Evolutionary conservation across 2,113 vertebrate species (phyloP).

Genomic region (Smithornis capensis): DNA sequence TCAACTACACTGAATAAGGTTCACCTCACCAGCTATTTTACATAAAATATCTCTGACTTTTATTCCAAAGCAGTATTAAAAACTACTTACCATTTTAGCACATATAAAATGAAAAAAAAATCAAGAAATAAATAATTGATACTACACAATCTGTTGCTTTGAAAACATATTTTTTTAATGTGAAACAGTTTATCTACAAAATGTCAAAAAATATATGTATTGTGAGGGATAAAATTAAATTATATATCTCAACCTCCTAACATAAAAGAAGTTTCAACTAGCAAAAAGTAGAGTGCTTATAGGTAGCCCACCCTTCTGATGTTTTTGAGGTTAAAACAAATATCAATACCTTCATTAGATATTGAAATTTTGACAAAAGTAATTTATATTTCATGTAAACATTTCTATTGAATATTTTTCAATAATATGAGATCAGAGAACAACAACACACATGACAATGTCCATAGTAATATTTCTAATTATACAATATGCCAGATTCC

Average conservation of each 20-base stretch:
- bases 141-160: neutral
- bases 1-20: neutral
- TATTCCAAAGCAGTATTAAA: no score
- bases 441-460: fast-evolving
- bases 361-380: neutral
- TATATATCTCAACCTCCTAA: neutral
- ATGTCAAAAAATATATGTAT: neutral
- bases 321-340: neutral
- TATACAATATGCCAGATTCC: neutral
- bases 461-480: neutral
- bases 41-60: no score
- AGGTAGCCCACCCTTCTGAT: neutral
- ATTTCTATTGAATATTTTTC: neutral
- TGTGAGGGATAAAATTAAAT: neutral
- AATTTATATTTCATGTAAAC: neutral
- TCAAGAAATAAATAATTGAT: neutral
- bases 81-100: no score
- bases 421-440: neutral
- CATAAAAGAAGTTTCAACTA: neutral
- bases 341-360: neutral
- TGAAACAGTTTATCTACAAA: neutral
- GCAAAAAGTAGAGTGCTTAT: neutral
- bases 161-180: neutral
- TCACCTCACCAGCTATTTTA: neutral
- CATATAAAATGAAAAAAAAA: neutral